A percentile compares a stretch with the other conserved stretches of the same genome.
These are phyloP conservation scores for Eremophila alpestris DNA, from an alignment of 2,797 vertebrate species.

Conservation along the genomic window DNA sequence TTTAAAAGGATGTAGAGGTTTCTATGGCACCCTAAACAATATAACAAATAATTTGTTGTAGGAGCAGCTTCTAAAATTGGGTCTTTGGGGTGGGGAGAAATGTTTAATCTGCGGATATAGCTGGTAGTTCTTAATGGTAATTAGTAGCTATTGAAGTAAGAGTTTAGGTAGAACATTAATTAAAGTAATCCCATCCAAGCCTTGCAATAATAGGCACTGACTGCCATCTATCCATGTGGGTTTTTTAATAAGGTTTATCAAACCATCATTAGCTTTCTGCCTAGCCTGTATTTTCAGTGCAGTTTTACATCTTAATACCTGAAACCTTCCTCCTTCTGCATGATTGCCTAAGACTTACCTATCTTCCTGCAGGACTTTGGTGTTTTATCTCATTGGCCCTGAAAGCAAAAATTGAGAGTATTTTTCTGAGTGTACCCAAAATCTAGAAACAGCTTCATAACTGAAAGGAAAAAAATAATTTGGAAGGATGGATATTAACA, in stretches of 20 bases:
- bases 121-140: conserved; percentile 31
- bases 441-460: neutral
- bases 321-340: neutral
- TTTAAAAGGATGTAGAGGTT: conserved; percentile 7
- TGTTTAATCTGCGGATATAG: conserved; percentile 26
- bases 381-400: neutral
- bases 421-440: neutral
- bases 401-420: neutral
- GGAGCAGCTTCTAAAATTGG: conserved; percentile 23
- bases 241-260: conserved; percentile 14
- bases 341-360: neutral
- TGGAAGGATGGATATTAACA: neutral
- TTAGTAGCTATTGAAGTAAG: conserved; percentile 45
- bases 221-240: conserved; percentile 17
- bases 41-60: conserved; percentile 18
- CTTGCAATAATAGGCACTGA: conserved; percentile 33
- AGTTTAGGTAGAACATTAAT: conserved; percentile 41
- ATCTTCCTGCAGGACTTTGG: neutral
- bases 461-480: neutral
- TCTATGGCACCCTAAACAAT: neutral
- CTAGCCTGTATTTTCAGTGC: neutral
- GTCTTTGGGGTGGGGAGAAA: conserved; percentile 25
- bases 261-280: neutral
- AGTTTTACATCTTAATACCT: neutral
- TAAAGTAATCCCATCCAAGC: conserved; percentile 34